Base-by-base conservation (phyloP, 2,888 invertebrate species). In the Drosophila paramelanica region DNA sequence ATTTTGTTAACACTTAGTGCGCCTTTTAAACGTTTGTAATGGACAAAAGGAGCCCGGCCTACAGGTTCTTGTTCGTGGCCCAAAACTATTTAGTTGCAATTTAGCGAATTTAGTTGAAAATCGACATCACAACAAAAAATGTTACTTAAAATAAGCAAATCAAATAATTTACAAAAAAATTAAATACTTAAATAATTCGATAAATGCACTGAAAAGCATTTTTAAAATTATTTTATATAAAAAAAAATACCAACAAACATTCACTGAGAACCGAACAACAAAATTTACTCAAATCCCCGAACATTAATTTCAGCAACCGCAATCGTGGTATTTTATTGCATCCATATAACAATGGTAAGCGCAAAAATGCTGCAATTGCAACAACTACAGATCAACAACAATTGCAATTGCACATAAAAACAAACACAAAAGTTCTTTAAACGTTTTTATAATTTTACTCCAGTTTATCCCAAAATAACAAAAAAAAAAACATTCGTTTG, bases 291-390 rank as follows among this genome's bases (percentile, higher is more conserved):
- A 87, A 87, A 74, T 67, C 73, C 87, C 87, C 84, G 56, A 89
- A 90, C 85, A 89, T 88, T 89, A 79, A 85, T 92, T 92, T 82
- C 92, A 92, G 92, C 90, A 92, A 90, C 90, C 88, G 91, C 81
- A 92, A 90, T 88, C 90, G 90, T 92, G 93, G 93, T 92, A 89
- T 91, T 89, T 93, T 93, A 92, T 93, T 94, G 91, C 93, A 94
- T 93, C 93, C 94, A 92, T 93, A 93, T 92, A 94, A 93, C 92
- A 93, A 94, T 92, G 94, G 94, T 94, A 94, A 94, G 94, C 93
- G 77, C 86, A 85, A 88, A 79, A 83, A 88, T 90, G 83, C 81
- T 79, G 88, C 73, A 78, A 77, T 76, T 79, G 83, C 86, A 85
- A 79, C 61, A 75, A 75, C 53, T 71, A 61, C 60, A 74, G 74